These are phyloP conservation scores for Drosophila parvula DNA, from an alignment of 1,140 invertebrate species.

Conservation along the genomic window DNA sequence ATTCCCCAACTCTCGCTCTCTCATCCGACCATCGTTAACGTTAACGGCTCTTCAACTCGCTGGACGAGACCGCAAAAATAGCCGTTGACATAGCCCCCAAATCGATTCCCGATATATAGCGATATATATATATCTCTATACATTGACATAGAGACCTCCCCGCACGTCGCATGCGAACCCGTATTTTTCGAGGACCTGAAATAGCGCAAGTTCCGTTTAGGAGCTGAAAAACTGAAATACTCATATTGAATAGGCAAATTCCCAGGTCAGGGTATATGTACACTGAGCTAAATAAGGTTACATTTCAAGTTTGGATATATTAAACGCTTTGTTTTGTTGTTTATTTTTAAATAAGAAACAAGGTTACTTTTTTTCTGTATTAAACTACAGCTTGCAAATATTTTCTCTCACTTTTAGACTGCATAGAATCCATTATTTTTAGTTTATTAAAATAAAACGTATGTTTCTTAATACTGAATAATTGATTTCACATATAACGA, in stretches of 20 bases:
- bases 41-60: constrained; percentile 58
- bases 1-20: constrained; percentile 31
- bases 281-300: background rate
- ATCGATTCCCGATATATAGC: constrained; percentile 60
- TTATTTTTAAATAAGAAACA: background rate
- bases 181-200: constrained; percentile 64
- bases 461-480: too few relatives aligned
- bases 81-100: constrained; percentile 48
- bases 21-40: constrained; percentile 34
- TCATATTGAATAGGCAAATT: constrained; percentile 60
- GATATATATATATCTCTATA: constrained; percentile 31
- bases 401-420: too few relatives aligned
- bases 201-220: constrained; percentile 62
- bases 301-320: rapidly evolving
- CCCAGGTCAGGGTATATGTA: constrained; percentile 24
- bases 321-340: too few relatives aligned
- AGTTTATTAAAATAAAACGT: too few relatives aligned
- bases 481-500: too few relatives aligned
- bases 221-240: constrained; percentile 50
- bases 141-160: constrained; percentile 8
- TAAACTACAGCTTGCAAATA: too few relatives aligned
- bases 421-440: too few relatives aligned
- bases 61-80: constrained; percentile 75
- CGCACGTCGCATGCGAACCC: constrained; percentile 22
- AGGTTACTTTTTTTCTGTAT: background rate